Percentiles rank a stretch among this genome's conserved stretches.
Evolutionary conservation across 53 echinoderm and acorn worm species (phyloP).

Genomic region (Crossaster papposus): DNA sequence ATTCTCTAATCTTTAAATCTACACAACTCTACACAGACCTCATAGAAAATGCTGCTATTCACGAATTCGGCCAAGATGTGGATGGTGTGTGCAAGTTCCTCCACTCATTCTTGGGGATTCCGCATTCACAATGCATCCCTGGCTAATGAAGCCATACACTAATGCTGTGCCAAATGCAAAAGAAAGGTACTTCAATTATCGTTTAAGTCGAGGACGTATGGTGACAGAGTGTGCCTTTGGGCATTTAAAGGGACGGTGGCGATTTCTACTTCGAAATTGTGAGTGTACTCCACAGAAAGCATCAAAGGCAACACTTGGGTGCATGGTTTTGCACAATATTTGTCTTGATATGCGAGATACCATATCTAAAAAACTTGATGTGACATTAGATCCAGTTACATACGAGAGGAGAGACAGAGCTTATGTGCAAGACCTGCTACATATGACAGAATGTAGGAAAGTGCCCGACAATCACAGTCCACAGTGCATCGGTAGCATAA

Average conservation of each 20-base stretch:
- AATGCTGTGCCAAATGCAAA: neutral
- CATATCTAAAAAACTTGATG: neutral
- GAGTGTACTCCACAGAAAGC: too few species aligned
- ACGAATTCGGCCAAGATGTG: neutral
- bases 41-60: neutral
- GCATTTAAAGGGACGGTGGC: too few species aligned
- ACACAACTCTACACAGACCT: neutral
- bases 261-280: too few species aligned
- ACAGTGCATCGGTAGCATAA: too few species aligned
- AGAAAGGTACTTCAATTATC: too few species aligned
- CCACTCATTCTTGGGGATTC: slow-evolving; percentile 1
- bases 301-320: neutral
- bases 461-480: neutral
- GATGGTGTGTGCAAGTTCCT: neutral
- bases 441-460: neutral
- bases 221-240: too few species aligned
- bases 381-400: neutral
- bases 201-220: too few species aligned
- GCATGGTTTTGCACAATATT: neutral
- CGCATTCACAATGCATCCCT: neutral
- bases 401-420: neutral
- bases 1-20: neutral
- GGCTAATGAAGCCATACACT: neutral
- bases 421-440: neutral
- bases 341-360: neutral